A percentile compares a stretch with the other conserved stretches of the same genome.
Evolutionary conservation across 2,113 vertebrate genomes (phyloP).

Genomic region (Bambusicola thoracicus): DNA sequence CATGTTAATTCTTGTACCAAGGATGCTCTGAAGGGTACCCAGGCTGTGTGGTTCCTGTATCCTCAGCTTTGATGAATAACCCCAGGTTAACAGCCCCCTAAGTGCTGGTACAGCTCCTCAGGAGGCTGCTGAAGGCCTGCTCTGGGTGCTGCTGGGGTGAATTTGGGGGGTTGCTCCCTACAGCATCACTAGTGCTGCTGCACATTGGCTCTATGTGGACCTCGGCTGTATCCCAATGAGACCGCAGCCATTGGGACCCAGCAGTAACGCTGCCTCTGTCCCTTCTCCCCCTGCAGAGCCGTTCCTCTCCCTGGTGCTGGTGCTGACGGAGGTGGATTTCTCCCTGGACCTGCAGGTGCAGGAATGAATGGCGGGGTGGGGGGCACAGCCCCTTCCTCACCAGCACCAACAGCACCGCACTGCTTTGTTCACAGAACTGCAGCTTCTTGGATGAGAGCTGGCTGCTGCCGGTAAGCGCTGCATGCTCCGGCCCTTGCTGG

Average conservation of each 20-base stretch:
- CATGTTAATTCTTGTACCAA: neutral
- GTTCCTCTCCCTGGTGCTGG: constrained; percentile 81
- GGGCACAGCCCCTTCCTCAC: neutral
- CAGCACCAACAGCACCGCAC: accelerated
- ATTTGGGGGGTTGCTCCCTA: neutral
- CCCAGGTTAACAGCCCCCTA: neutral
- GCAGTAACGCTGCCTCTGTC: neutral
- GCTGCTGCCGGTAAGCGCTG: constrained; percentile 79
- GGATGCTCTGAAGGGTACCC: neutral
- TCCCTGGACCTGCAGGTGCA: constrained; percentile 82
- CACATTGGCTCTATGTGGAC: neutral
- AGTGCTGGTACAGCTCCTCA: neutral
- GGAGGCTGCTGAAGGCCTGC: neutral
- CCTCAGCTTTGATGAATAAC: constrained; percentile 36
- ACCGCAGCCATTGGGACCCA: neutral
- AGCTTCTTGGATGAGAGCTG: constrained; percentile 88
- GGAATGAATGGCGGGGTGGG: neutral
- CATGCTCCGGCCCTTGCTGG: neutral
- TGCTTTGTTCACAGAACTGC: constrained; percentile 77
- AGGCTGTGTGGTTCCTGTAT: neutral
- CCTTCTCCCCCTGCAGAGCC: constrained; percentile 72
- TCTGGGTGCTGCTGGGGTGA: neutral
- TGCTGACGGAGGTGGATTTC: constrained; percentile 83
- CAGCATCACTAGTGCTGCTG: neutral
- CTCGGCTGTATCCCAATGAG: neutral